Conservation (phyloP, 1,140 invertebrate species). For the Choristoneura fumiferana region DNA sequence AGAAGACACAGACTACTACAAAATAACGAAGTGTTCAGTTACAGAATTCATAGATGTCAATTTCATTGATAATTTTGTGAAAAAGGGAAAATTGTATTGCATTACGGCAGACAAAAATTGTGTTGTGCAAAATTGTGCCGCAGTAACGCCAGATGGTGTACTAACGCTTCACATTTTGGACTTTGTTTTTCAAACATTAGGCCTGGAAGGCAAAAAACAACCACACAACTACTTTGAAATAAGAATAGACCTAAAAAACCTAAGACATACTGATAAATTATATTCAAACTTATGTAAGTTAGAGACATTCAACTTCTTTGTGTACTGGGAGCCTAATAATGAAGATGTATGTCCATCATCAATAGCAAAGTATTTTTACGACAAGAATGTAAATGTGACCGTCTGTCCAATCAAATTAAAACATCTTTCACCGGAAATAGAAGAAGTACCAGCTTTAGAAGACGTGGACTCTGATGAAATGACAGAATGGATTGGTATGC, state of each 20-base stretch:
- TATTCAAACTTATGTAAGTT: constrained; percentile 43
- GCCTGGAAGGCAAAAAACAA: constrained; percentile 54
- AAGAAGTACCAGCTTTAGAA: constrained; percentile 48
- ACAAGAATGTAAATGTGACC: constrained; percentile 42
- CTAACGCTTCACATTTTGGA: constrained; percentile 54
- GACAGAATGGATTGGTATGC: constrained; percentile 64
- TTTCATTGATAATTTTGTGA: constrained; percentile 63
- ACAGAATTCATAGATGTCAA: constrained; percentile 46
- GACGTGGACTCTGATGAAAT: constrained; percentile 52
- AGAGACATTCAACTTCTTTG: constrained; percentile 50
- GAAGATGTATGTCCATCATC: constrained; percentile 61
- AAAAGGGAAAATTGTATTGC: constrained; percentile 53
- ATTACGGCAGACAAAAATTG: constrained; percentile 51
- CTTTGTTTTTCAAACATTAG: constrained; percentile 54
- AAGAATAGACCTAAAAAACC: constrained; percentile 44
- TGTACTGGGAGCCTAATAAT: constrained; percentile 55
- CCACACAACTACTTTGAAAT: constrained; percentile 55
- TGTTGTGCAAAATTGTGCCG: constrained; percentile 54
- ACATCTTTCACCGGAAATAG: constrained; percentile 42
- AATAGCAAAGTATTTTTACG: constrained; percentile 63
- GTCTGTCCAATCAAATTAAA: constrained; percentile 33
- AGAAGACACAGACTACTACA: constrained; percentile 63
- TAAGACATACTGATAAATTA: constrained; percentile 41
- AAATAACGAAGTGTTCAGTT: constrained; percentile 45
- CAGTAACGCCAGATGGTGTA: constrained; percentile 58